These are phyloP conservation scores for Malaclemys terrapin DNA, from an alignment of 2,113 vertebrate genomes.

Conservation along the genomic window DNA sequence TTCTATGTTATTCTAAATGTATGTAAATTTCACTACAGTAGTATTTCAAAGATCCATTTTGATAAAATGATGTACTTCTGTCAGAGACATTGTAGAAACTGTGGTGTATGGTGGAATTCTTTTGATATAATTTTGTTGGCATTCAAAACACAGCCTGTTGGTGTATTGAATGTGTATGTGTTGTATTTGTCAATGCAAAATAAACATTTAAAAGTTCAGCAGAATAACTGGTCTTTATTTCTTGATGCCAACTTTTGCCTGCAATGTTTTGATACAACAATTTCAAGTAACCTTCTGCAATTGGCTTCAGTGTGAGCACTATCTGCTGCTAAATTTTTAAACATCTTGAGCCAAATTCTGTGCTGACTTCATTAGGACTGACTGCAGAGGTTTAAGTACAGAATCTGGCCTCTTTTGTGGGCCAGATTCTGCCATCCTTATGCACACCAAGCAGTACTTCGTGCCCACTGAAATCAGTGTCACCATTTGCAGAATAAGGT, in stretches of 20 bases:
- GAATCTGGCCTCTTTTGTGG: not conserved
- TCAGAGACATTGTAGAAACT: not conserved
- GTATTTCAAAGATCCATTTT: not conserved
- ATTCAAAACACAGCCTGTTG: not conserved
- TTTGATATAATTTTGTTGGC: not conserved
- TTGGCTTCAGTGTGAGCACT: not conserved
- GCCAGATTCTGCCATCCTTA: not conserved
- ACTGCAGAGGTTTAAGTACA: not conserved
- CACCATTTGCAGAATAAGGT: not conserved
- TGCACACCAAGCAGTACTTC: not conserved
- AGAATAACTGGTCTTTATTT: not conserved
- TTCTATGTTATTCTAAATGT: not conserved
- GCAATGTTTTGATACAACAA: not conserved
- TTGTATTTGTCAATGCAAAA: conserved; percentile 52
- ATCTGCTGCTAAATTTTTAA: not conserved
- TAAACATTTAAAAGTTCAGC: conserved; percentile 50
- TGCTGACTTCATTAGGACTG: not conserved
- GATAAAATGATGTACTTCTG: not conserved
- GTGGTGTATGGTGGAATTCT: accelerated
- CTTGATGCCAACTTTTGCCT: not conserved
- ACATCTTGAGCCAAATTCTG: not conserved
- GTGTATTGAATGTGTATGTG: conserved; percentile 8
- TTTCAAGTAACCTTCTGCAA: not conserved
- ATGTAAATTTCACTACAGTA: not conserved
- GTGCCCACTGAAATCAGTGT: not conserved